Conservation (phyloP, 2,797 vertebrate genomes). For the Rhinophrynus dorsalis region DNA sequence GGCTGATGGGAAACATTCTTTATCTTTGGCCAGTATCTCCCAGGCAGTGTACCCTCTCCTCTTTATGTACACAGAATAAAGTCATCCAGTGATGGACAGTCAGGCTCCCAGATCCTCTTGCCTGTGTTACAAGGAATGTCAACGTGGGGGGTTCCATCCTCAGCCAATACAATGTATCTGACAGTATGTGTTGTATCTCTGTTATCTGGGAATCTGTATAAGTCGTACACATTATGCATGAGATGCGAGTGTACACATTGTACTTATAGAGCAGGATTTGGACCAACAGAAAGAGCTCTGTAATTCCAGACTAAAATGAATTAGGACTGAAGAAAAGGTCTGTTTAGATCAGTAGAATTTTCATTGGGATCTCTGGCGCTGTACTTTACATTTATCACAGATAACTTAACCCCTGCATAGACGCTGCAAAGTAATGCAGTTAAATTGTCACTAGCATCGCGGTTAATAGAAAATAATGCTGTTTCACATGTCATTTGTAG, state of each 20-base stretch:
- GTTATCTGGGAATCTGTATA: not conserved
- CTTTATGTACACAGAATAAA: conserved; percentile 25
- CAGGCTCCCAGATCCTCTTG: conserved; percentile 18
- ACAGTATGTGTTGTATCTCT: conserved; percentile 30
- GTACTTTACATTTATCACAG: too few species aligned
- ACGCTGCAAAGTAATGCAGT: too few species aligned
- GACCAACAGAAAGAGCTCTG: not conserved
- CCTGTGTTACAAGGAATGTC: not conserved
- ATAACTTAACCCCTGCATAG: too few species aligned
- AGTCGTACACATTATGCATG: not conserved
- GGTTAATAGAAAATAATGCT: too few species aligned
- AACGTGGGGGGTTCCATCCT: not conserved
- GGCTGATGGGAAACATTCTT: conserved; percentile 18
- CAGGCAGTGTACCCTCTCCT: conserved; percentile 14
- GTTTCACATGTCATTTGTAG: too few species aligned
- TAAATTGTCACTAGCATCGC: too few species aligned
- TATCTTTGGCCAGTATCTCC: conserved; percentile 19
- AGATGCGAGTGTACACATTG: not conserved
- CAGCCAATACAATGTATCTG: not conserved
- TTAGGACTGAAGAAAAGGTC: conserved; percentile 6
- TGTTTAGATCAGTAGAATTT: too few species aligned
- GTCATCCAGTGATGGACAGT: conserved; percentile 13
- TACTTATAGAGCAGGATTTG: conserved; percentile 20
- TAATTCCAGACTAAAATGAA: not conserved
- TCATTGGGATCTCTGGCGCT: too few species aligned